phyloP scores from a whole-genome alignment of 2,113 vertebrate species.

The Fregata magnificens region DNA sequence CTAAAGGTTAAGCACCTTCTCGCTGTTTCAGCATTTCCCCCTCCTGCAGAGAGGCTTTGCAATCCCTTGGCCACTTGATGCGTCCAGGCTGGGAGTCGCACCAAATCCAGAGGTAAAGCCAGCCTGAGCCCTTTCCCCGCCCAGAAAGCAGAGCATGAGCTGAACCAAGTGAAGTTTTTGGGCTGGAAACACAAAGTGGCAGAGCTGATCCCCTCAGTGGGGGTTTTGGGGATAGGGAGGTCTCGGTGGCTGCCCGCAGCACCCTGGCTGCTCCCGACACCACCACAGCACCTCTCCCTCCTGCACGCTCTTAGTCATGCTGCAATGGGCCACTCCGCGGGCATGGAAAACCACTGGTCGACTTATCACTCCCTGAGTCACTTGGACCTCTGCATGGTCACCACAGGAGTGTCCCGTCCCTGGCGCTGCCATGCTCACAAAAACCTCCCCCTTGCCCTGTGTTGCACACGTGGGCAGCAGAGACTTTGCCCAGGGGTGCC shows the following conservation, averaged over 20 bases:
- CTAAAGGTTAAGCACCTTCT: background rate
- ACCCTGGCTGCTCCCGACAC: background rate
- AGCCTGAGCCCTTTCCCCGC: background rate
- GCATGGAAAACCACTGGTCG: background rate
- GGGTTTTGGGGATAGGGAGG: background rate
- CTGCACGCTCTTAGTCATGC: background rate
- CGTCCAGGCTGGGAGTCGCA: background rate
- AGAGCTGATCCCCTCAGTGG: background rate
- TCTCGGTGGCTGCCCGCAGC: background rate
- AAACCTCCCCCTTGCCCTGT: background rate
- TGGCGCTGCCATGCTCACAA: background rate
- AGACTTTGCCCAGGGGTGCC: background rate
- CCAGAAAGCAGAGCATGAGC: background rate
- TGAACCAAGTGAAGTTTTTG: background rate
- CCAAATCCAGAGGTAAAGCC: background rate
- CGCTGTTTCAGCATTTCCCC: background rate
- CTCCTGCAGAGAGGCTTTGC: background rate
- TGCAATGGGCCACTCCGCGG: background rate
- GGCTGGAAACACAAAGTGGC: background rate
- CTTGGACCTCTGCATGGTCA: background rate
- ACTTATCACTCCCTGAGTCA: background rate
- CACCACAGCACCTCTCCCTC: background rate
- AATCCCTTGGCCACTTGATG: background rate
- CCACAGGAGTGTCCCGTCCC: background rate
- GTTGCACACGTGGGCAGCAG: background rate